These are phyloP conservation scores for Xyliphius kryptos DNA, from an alignment of 2,113 vertebrate species.

Conservation along the genomic window DNA sequence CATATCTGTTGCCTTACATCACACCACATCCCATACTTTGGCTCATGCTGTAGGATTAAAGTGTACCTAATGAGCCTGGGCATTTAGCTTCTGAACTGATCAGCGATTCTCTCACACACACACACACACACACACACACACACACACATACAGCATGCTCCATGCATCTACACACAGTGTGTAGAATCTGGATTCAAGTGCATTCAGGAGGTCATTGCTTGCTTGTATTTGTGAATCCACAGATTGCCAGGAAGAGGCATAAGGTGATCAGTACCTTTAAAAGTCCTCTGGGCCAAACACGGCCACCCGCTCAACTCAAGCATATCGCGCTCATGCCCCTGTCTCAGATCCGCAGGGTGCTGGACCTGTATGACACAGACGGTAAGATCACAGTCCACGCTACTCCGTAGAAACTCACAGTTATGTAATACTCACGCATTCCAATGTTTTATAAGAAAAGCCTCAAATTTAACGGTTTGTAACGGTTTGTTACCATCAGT, in stretches of 20 bases:
- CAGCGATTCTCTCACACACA: background rate
- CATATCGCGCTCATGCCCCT: constrained; percentile 93
- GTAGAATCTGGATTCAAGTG: background rate
- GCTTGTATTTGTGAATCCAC: constrained; percentile 29
- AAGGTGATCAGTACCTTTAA: constrained; percentile 92
- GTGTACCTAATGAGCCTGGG: background rate
- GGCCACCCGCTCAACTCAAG: constrained; percentile 86
- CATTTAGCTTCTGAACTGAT: background rate
- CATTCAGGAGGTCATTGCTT: background rate
- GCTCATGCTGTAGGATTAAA: background rate
- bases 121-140: background rate
- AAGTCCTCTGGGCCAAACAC: constrained; percentile 82
- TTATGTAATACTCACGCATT: too few relatives aligned
- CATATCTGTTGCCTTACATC: constrained; percentile 28
- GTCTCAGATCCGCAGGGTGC: constrained; percentile 91
- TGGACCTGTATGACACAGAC: constrained; percentile 92
- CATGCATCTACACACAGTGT: too few relatives aligned
- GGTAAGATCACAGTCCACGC: constrained; percentile 63
- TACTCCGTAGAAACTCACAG: too few relatives aligned
- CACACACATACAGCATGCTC: too few relatives aligned
- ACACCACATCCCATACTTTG: constrained; percentile 14
- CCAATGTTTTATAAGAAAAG: too few relatives aligned
- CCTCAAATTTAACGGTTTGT: too few relatives aligned
- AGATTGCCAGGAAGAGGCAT: constrained; percentile 95
- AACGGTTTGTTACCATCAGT: too few relatives aligned